Base-by-base conservation (phyloP, 2,888 invertebrate species). In the Diaperis boleti region DNA sequence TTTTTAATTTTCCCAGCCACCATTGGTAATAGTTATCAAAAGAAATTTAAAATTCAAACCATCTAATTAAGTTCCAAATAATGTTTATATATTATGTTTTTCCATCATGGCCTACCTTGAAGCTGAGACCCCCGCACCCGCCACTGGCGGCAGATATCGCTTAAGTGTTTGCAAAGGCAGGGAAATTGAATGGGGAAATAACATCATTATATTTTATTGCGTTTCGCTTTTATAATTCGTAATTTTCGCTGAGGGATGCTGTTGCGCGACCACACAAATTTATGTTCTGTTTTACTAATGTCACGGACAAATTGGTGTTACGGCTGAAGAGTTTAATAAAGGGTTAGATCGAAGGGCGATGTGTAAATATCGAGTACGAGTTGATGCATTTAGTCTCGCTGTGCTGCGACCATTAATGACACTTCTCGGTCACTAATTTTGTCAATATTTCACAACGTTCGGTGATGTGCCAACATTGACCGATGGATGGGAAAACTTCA, bases 321-420 rank as follows among this genome's bases (percentile, higher is more conserved):
- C 49, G 59, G 59, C 14, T 59, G 49, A 49, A 59, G 59, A 35
- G 41, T 31, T 59, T 59, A 39, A 56, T 56, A 56, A 44, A 45
- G 42, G 42, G 35, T n/a, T 55, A 47, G 18, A 45, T 44, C 22
- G 57, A 45, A 37, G 59, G 49, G 59, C 13, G 39, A 49, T 49
- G 41, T 39, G 49, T 41, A 59, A 59, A 59, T 59, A 59, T 49
- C 45, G 54, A 55, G 54, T 15, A 68, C 67, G 66, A 68, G 65
- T 65, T 67, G 69, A 71, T 69, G 68, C 68, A 69, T 68, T 69
- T 71, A 69, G 69, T 66, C 66, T 69, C 69, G 67, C 45, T 57
- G 57, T 35, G 54, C 41, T 63, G 54, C 49, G 56, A 65, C 50
- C 55, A 47, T 59, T 62, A 55, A 64, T 64, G 60, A 59, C 64